These are phyloP conservation scores for Plutella xylostella DNA, from an alignment of 2,888 invertebrate genomes.

Conservation along the genomic window DNA sequence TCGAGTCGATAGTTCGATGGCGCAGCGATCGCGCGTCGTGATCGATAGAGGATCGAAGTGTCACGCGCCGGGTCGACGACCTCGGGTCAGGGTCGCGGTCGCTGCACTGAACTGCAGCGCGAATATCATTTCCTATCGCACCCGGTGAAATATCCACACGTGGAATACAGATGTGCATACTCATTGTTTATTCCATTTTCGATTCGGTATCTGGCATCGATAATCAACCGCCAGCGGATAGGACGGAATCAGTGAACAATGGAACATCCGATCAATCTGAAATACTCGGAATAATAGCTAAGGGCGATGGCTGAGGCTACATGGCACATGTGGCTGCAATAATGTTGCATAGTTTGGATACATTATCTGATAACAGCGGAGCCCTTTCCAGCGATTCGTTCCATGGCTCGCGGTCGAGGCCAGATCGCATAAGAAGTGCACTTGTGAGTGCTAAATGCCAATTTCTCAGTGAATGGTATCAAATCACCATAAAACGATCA, in stretches of 20 bases:
- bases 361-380: constrained; percentile 3
- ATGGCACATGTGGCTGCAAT: no score
- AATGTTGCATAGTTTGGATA: no score
- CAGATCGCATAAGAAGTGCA: constrained; percentile 15
- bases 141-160: constrained; percentile 38
- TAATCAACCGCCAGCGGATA: no score
- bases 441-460: constrained; percentile 47
- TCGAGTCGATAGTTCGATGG: constrained; percentile 41
- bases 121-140: constrained; percentile 32
- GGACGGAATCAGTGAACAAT: no score
- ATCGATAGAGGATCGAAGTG: constrained; percentile 68
- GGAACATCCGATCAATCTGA: no score
- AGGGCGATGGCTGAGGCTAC: no score
- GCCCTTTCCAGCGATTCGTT: constrained; percentile 6
- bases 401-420: constrained; percentile 11
- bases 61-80: constrained; percentile 61
- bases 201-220: no score
- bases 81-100: constrained; percentile 62
- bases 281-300: no score
- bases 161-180: constrained; percentile 49
- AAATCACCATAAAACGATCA: constrained; percentile 55
- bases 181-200: constrained; percentile 60
- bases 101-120: constrained; percentile 36
- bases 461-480: constrained; percentile 61
- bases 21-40: constrained; percentile 55